Conservation (phyloP, 1,140 invertebrate genomes). For the Drosophila nebulosa region DNA sequence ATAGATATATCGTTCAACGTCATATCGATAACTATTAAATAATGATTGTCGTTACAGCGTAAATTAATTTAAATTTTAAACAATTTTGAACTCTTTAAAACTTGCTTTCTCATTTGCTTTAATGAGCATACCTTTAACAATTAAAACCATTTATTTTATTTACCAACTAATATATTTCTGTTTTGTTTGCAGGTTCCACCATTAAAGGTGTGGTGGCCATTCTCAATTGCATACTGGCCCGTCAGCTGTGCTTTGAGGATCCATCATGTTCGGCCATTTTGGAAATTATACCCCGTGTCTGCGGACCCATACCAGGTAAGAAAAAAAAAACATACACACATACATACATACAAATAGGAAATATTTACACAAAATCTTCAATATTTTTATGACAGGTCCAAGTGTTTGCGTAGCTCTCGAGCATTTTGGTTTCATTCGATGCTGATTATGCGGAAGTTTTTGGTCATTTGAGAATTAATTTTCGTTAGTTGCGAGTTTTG, state of each 20-base stretch:
- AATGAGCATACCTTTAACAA: no score
- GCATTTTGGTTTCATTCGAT: constrained; percentile 16
- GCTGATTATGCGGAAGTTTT: constrained; percentile 41
- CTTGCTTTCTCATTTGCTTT: no score
- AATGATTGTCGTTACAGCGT: no score
- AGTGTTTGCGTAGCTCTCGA: constrained; percentile 37
- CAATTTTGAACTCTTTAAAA: no score
- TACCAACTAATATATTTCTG: background rate
- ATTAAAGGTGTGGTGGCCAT: constrained; percentile 88
- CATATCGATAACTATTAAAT: no score
- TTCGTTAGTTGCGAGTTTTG: constrained; percentile 47
- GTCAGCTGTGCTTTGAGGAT: constrained; percentile 93
- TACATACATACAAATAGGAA: constrained; percentile 5
- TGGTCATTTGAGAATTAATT: constrained; percentile 72
- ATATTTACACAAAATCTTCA: constrained; percentile 31
- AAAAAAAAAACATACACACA: background rate
- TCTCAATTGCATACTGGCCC: constrained; percentile 91
- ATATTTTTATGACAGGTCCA: constrained; percentile 30
- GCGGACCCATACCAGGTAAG: constrained; percentile 93
- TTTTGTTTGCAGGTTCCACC: constrained; percentile 85
- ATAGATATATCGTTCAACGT: no score
- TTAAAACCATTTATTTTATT: background rate
- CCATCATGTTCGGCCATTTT: constrained; percentile 92
- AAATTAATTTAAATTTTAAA: no score
- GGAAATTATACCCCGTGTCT: constrained; percentile 93